Evolutionary conservation across 2,888 invertebrate genomes (phyloP).

Genomic region (Xestia c-nigrum): DNA sequence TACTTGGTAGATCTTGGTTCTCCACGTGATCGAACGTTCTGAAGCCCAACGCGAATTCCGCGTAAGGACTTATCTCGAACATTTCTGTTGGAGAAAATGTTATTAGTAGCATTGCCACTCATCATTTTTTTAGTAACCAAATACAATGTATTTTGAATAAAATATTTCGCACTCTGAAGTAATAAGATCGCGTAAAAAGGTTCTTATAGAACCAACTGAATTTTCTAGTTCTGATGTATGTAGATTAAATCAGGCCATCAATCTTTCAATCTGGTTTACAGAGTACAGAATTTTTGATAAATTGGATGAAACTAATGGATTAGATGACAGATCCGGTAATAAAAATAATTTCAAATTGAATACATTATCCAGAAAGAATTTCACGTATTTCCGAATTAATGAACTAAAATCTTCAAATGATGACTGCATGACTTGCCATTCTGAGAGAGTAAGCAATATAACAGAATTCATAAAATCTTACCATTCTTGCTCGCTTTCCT

Average conservation of each 20-base stretch:
- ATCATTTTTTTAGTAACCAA: background rate
- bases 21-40: constrained; percentile 88
- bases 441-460: background rate
- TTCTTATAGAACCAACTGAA: background rate
- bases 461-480: constrained; percentile 61
- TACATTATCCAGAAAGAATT: background rate
- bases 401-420: background rate
- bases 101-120: background rate
- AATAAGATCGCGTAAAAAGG: background rate
- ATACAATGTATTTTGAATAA: background rate
- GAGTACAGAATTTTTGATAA: background rate
- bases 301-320: background rate
- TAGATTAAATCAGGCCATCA: background rate
- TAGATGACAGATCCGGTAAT: background rate
- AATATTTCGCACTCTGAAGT: background rate
- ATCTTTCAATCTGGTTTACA: background rate
- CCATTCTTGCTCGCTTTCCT: constrained; percentile 86
- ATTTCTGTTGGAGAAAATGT: constrained; percentile 78
- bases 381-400: background rate
- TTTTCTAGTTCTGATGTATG: background rate
- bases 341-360: background rate
- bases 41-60: constrained; percentile 88
- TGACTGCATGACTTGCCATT: background rate
- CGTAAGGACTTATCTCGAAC: constrained; percentile 90
- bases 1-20: constrained; percentile 87